These are phyloP conservation scores for Mesitornis unicolor DNA, from an alignment of 2,113 vertebrate species.

Conservation along the genomic window DNA sequence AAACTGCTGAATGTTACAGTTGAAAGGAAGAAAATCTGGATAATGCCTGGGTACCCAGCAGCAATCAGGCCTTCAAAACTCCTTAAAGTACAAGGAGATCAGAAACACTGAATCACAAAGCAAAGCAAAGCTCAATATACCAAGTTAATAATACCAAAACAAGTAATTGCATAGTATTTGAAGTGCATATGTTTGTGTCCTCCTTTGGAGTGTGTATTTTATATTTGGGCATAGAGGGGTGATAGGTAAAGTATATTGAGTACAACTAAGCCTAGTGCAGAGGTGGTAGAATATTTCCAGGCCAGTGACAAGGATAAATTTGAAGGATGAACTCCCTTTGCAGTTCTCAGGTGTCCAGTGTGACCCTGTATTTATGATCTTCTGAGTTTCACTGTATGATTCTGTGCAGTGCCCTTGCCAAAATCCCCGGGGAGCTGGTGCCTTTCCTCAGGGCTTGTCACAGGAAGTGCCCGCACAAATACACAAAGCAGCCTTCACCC, in stretches of 20 bases:
- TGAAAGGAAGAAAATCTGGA: neutral
- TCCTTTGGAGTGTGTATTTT: neutral
- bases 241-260: neutral
- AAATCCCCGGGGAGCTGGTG: neutral
- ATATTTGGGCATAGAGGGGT: neutral
- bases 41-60: neutral
- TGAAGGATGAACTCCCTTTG: neutral
- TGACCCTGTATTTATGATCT: neutral
- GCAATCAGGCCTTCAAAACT: neutral
- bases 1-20: neutral
- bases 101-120: slow-evolving; percentile 18
- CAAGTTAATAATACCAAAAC: neutral
- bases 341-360: neutral
- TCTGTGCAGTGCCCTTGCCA: neutral
- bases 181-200: neutral
- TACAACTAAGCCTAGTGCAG: neutral
- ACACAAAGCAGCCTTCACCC: neutral
- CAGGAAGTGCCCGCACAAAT: slow-evolving; percentile 31
- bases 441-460: slow-evolving; percentile 1
- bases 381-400: neutral
- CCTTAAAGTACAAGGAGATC: neutral
- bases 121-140: neutral
- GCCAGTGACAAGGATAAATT: neutral
- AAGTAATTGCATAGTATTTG: neutral
- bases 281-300: neutral